Evolutionary conservation across 1,140 invertebrate species (phyloP).

Genomic region (Condylostylus longicornis): DNA sequence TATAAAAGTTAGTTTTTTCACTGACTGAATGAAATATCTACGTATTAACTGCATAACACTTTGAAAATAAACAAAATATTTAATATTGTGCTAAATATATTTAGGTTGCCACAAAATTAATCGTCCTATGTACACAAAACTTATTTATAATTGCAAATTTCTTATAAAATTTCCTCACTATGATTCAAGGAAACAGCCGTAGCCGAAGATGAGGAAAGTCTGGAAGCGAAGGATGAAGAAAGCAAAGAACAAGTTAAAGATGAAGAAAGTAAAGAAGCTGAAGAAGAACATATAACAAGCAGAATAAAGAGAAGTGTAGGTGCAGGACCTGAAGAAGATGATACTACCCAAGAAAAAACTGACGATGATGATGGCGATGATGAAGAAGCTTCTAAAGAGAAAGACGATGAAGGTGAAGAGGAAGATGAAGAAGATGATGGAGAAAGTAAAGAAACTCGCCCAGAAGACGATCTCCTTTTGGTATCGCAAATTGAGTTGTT

Average conservation of each 20-base stretch:
- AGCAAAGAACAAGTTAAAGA: slow-evolving; percentile 11
- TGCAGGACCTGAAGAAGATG: slow-evolving; percentile 31
- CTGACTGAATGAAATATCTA: too few relatives aligned
- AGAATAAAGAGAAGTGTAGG: slow-evolving; percentile 30
- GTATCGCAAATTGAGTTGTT: slow-evolving; percentile 24
- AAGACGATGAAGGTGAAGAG: slow-evolving; percentile 5
- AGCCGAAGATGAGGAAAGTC: slow-evolving; percentile 16
- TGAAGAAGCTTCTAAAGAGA: slow-evolving; percentile 21
- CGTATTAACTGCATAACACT: too few relatives aligned
- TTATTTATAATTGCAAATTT: too few relatives aligned
- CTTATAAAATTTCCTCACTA: too few relatives aligned
- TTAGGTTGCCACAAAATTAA: too few relatives aligned
- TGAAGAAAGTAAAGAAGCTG: slow-evolving; percentile 12
- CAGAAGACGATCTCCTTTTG: slow-evolving; percentile 43
- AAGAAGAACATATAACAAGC: slow-evolving; percentile 15
- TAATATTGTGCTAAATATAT: too few relatives aligned
- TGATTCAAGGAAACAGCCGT: too few relatives aligned
- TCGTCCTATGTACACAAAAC: too few relatives aligned
- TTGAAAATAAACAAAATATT: too few relatives aligned
- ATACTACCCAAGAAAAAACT: slow-evolving; percentile 15
- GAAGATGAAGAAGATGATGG: slow-evolving; percentile 11
- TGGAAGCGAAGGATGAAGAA: slow-evolving; percentile 23
- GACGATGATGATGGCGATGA: slow-evolving; percentile 10
- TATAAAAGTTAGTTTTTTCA: too few relatives aligned
- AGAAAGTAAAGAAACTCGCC: slow-evolving; percentile 31